Percentiles rank a stretch among this genome's conserved stretches.
Conservation (phyloP, 2,888 invertebrate species). For the Drosophila ezoana region DNA sequence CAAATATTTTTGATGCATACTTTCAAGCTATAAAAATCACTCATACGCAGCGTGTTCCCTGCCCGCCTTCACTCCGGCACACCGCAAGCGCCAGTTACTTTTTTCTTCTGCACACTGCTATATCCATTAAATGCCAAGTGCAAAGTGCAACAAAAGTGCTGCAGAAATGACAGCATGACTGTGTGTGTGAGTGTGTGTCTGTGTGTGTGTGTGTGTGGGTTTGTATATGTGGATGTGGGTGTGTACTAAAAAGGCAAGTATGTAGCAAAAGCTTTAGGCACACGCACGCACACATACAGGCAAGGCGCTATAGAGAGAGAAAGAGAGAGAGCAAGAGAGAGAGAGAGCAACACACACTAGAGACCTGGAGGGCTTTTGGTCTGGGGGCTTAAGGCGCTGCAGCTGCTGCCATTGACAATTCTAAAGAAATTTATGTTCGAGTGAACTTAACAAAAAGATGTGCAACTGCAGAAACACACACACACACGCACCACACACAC, state of each 20-base stretch:
- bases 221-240: slow-evolving; percentile 8
- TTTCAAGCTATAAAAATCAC: slow-evolving; percentile 58
- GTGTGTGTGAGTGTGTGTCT: slow-evolving; percentile 14
- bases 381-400: slow-evolving; percentile 52
- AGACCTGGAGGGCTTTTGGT: slow-evolving; percentile 47
- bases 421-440: slow-evolving; percentile 70
- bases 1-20: slow-evolving; percentile 58
- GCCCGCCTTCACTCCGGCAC: background rate
- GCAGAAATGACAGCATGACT: slow-evolving; percentile 40
- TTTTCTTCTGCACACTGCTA: slow-evolving; percentile 31
- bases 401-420: slow-evolving; percentile 70
- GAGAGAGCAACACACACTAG: slow-evolving; percentile 14
- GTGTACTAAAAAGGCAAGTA: slow-evolving; percentile 32
- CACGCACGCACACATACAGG: background rate
- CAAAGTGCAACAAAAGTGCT: slow-evolving; percentile 70
- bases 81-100: slow-evolving; percentile 2
- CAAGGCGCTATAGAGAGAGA: background rate
- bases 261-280: slow-evolving; percentile 25
- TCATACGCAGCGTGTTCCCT: slow-evolving; percentile 51
- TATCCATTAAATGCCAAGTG: slow-evolving; percentile 69
- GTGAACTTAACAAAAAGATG: slow-evolving; percentile 69
- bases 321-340: background rate
- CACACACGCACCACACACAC: slow-evolving; percentile 1
- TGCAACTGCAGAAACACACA: slow-evolving; percentile 49
- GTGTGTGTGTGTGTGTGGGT: slow-evolving; percentile 9